Evolutionary conservation across 2,888 invertebrate species (phyloP).

Genomic region (Clusia tigrina): DNA sequence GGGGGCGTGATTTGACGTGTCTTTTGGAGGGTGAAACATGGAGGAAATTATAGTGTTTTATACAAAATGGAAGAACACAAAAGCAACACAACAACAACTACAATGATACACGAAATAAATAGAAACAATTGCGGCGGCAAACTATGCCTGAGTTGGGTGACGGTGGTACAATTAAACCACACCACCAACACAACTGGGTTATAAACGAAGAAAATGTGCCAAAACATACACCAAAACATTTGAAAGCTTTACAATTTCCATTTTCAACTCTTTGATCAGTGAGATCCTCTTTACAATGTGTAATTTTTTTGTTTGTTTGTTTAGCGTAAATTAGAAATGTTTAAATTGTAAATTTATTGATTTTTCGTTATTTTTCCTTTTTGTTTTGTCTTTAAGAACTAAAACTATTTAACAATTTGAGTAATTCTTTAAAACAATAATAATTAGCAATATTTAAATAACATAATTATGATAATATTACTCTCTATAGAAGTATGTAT

Average conservation of each 20-base stretch:
- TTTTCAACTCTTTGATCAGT: neutral
- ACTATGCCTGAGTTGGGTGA: too few relatives aligned
- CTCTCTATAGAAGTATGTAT: neutral
- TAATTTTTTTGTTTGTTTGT: too few relatives aligned
- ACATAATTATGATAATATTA: neutral
- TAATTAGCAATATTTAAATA: neutral
- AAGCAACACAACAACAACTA: neutral
- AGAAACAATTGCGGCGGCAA: neutral
- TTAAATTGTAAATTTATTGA: neutral
- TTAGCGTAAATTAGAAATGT: neutral
- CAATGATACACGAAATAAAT: neutral
- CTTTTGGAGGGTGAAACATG: neutral
- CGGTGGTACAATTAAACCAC: too few relatives aligned
- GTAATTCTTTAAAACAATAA: constrained; percentile 1
- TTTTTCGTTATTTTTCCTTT: neutral
- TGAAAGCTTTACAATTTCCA: neutral
- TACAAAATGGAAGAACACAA: constrained; percentile 10
- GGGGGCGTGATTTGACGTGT: neutral
- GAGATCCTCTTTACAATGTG: too few relatives aligned
- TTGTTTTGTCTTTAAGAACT: constrained; percentile 13
- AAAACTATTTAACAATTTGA: constrained; percentile 8
- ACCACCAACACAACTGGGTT: too few relatives aligned
- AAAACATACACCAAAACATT: neutral
- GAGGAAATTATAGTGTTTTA: neutral
- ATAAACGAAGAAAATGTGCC: neutral